phyloP scores from a whole-genome alignment of 2,888 invertebrate genomes.

The Hoplodrina blanda region DNA sequence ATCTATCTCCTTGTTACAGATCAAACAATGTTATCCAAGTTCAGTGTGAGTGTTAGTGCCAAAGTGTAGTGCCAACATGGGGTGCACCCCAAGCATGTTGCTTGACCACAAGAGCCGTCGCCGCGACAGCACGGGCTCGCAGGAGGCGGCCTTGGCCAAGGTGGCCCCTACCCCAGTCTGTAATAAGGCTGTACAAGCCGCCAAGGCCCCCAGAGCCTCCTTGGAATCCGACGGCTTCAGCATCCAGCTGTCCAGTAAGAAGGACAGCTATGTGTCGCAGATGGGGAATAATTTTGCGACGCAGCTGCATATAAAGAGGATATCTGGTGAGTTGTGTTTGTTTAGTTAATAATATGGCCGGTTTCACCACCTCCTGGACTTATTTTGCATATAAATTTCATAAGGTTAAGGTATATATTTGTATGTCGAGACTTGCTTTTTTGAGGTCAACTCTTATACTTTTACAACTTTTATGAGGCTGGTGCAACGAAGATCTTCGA shows the following conservation, averaged over 20 bases:
- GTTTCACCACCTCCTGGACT: background rate
- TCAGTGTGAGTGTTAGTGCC: slow-evolving; percentile 81
- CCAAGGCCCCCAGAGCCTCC: slow-evolving; percentile 86
- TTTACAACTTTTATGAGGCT: too few relatives aligned
- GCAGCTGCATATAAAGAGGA: slow-evolving; percentile 88
- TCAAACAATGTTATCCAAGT: slow-evolving; percentile 72
- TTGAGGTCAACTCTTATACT: too few relatives aligned
- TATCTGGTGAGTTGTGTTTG: slow-evolving; percentile 83
- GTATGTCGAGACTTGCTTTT: background rate
- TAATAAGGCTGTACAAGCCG: slow-evolving; percentile 86
- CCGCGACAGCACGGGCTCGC: slow-evolving; percentile 89
- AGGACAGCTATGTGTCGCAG: slow-evolving; percentile 89
- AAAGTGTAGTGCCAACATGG: slow-evolving; percentile 90
- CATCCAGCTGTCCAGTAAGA: slow-evolving; percentile 87
- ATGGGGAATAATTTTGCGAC: slow-evolving; percentile 90
- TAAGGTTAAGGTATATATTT: background rate
- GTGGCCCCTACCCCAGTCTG: slow-evolving; percentile 85
- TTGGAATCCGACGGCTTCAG: slow-evolving; percentile 89
- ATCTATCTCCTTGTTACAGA: slow-evolving; percentile 78
- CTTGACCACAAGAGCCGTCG: slow-evolving; percentile 91
- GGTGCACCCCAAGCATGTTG: slow-evolving; percentile 92
- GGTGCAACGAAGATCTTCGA: too few relatives aligned
- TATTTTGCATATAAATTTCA: background rate
- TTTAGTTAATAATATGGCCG: background rate
- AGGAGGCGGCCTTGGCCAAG: slow-evolving; percentile 87